Conservation (phyloP, 2,797 vertebrate genomes). For the Neomorphus geoffroyi region DNA sequence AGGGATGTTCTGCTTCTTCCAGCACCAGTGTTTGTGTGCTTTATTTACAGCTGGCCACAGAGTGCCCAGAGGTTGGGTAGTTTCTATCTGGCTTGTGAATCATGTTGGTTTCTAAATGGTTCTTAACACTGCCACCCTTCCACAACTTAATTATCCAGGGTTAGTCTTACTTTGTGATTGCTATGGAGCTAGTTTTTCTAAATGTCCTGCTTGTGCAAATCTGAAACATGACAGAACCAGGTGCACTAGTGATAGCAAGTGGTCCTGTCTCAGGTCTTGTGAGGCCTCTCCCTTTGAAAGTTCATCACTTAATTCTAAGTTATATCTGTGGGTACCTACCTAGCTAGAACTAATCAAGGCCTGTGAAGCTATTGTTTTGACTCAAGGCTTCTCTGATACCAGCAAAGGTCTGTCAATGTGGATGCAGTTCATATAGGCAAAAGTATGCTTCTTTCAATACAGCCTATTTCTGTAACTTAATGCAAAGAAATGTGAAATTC, state of each 20-base stretch:
- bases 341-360: neutral
- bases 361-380: neutral
- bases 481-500: neutral
- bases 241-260: neutral
- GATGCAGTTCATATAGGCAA: neutral
- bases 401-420: neutral
- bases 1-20: neutral
- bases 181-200: neutral
- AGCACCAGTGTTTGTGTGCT: neutral
- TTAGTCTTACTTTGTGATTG: neutral
- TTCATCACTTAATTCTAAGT: too few relatives aligned
- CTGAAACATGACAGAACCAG: neutral
- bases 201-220: neutral
- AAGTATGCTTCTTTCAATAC: neutral
- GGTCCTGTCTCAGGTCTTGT: neutral
- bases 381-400: neutral
- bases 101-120: neutral
- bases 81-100: neutral
- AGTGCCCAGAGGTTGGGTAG: neutral
- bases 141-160: neutral
- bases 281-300: neutral
- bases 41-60: neutral
- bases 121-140: neutral
- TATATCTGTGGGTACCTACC: neutral
- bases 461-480: fast-evolving